Conservation (phyloP, 2,113 vertebrate genomes). For the Stegastes partitus region DNA sequence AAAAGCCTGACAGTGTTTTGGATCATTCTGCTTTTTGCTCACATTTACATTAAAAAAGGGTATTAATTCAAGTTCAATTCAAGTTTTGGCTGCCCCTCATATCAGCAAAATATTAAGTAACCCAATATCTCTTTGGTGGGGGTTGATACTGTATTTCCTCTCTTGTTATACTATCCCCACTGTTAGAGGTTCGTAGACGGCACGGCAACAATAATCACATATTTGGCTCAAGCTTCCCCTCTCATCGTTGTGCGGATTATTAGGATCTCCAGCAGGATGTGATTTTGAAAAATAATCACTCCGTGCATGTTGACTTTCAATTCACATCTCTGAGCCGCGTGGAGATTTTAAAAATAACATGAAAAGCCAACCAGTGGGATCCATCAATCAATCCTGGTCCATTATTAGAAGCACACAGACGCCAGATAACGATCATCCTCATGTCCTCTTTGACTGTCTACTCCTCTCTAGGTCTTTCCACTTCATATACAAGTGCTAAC, state of each 20-base stretch:
- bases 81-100: too few relatives aligned
- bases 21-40: not conserved
- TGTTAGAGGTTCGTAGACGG: too few relatives aligned
- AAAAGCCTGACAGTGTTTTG: not conserved
- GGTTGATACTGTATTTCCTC: too few relatives aligned
- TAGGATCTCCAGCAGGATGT: slow-evolving; percentile 2
- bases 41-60: too few relatives aligned
- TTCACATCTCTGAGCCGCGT: not conserved
- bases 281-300: slow-evolving; percentile 12
- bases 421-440: slow-evolving; percentile 2
- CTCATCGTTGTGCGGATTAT: slow-evolving; percentile 14
- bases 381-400: not conserved
- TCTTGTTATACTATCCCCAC: too few relatives aligned
- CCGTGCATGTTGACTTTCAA: not conserved
- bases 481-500: not conserved
- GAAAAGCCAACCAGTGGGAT: not conserved
- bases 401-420: not conserved
- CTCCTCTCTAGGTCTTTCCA: not conserved
- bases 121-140: too few relatives aligned
- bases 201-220: too few relatives aligned
- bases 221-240: not conserved
- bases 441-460: slow-evolving; percentile 9
- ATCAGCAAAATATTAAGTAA: too few relatives aligned
- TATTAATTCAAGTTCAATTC: too few relatives aligned
- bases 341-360: slow-evolving; percentile 6